Base-by-base conservation (phyloP, 1,140 invertebrate genomes). In the Brachionus calyciflorus region DNA sequence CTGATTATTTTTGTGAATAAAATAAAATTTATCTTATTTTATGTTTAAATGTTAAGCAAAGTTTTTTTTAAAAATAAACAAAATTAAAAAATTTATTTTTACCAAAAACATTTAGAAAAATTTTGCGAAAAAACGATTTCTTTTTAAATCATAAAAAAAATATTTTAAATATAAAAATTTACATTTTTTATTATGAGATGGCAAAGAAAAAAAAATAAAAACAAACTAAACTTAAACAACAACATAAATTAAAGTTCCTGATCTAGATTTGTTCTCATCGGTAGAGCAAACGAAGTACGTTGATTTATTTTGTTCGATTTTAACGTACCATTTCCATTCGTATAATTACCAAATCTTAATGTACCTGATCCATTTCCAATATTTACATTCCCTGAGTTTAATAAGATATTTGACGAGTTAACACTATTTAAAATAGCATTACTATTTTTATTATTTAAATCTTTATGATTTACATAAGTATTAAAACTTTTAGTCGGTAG, bases 221-320 rank as follows among this genome's bases (percentile, higher is more conserved):
- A n/a, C n/a, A n/a, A 41, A 63, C 40, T 40, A 51, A 51, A 17
- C 19, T 3, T 44, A 65, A 19, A 44, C 24, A 65, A 44, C 17
- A 26, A 40, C 10, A 40, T 30, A 44, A 28, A 44, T 28, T 65
- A 65, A 12, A 65, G 37, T 65, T 65, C 60, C 24, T 65, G 60
- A 26, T 65, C 60, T 37, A 65, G 40, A 44, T 65, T 65, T 24
- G 60, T 65, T 65, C 60, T 65, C 60, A 65, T 65, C 40, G 60
- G 60, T 26, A 65, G 44, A 65, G 60, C 60, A 26, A 65, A 65
- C n/a, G 60, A 65, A 46, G 60, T 65, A 24, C 60, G 60, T 41
- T 65, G 60, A 26, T 65, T 65, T n/a, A n/a, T n/a, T 44, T 65
- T 65, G 6, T 26, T 46, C 24, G 60, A 44, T 41, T 44, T 65